Evolutionary conservation across 2,797 vertebrate species (phyloP).

Genomic region (Sparidentex hasta): DNA sequence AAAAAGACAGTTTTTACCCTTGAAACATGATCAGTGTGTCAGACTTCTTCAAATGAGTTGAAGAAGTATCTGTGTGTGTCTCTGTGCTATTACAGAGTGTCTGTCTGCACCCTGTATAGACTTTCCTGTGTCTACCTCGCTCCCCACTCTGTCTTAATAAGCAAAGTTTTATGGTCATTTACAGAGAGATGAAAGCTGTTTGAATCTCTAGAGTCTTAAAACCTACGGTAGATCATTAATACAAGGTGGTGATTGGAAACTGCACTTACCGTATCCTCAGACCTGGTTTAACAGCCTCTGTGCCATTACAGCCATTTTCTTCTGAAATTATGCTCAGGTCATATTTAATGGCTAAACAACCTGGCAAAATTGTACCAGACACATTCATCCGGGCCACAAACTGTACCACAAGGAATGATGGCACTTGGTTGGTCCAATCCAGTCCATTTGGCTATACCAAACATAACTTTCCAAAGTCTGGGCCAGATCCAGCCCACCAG

Average conservation of each 20-base stretch:
- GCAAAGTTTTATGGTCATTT: neutral
- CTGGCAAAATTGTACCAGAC: too few relatives aligned
- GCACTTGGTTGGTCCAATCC: too few relatives aligned
- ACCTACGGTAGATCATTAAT: neutral
- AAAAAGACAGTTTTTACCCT: conserved; percentile 13
- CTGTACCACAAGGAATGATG: too few relatives aligned
- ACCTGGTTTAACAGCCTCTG: neutral
- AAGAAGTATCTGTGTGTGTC: neutral
- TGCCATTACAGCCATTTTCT: too few relatives aligned
- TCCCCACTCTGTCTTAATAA: neutral
- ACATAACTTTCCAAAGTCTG: too few relatives aligned
- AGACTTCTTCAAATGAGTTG: neutral
- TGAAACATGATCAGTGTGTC: conserved; percentile 33
- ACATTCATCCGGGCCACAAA: too few relatives aligned
- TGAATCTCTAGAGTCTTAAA: neutral
- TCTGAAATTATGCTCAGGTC: too few relatives aligned
- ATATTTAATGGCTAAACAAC: too few relatives aligned
- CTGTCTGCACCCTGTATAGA: neutral
- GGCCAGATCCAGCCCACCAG: too few relatives aligned
- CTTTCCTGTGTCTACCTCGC: neutral
- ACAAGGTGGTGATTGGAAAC: too few relatives aligned
- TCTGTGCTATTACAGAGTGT: neutral
- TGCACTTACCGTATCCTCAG: neutral
- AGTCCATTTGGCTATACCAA: too few relatives aligned
- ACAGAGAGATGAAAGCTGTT: neutral